Base-by-base conservation (phyloP, 2,113 vertebrate species). In the Tetrao urogallus region DNA sequence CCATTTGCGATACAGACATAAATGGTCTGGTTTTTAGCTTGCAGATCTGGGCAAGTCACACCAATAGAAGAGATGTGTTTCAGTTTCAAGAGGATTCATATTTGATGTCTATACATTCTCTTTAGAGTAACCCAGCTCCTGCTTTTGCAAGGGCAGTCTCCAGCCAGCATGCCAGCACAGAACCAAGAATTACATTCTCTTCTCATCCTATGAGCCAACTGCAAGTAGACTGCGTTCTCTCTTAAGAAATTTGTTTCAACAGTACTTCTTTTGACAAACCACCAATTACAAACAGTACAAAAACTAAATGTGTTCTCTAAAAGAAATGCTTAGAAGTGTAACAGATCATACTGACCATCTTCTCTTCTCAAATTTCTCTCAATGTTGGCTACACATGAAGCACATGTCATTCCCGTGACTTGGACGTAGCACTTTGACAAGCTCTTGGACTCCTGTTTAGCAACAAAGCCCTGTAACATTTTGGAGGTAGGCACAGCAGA, bases 341-440 rank as follows among this genome's bases (percentile, higher is more conserved):
- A 76, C 10, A 87, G 81, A 28, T 5, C 28, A 45, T 48, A n/a
- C 19, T 15, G 65, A 43, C 99, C 99, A 11, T 98, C 96, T 97
- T 99, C 99, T 60, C 98, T 98, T 50, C 98, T 98, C 71, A 99
- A 98, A 65, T 99, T 99, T 91, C 99, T 98, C 95, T 99, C 99
- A 9, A 99, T 99, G 97, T 99, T 99, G 89, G 98, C 98, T 61
- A 99, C 99, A 11, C 99, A 99, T 1, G 99, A 99, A 50, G 99
- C 99, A 65, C 99, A 99, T 0, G 99, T 99, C 99, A 99, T 99
- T 25, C 99, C 99, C 18, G 98, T 98, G 5, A 99, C 98, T 81
- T 99, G 99, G 70, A 99, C 98, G 7, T 97, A 99, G 96, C 99
- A 99, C 95, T 99, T 99, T 3, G 98, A 98, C 30, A 97, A 79